Conservation (phyloP, 2,113 vertebrate genomes). For the Silurus meridionalis region DNA sequence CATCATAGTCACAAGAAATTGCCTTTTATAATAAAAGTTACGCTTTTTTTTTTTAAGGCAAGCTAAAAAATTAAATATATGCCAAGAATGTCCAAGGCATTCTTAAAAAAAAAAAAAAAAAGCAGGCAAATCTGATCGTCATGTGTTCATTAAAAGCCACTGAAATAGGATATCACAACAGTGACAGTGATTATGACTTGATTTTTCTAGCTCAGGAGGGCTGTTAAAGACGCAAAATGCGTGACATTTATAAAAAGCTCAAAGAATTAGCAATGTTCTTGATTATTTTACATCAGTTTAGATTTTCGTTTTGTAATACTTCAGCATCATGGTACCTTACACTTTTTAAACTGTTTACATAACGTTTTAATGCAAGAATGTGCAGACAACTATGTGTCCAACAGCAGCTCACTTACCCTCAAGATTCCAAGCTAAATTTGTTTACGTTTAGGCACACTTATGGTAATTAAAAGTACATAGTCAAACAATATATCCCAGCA, state of each 20-base stretch:
- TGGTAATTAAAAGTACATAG: not conserved
- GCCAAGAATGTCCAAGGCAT: not conserved
- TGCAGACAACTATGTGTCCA: not conserved
- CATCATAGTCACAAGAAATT: not conserved
- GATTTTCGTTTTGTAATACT: not conserved
- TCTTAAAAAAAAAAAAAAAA: not conserved
- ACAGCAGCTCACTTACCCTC: not conserved
- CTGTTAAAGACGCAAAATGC: no score
- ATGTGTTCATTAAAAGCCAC: not conserved
- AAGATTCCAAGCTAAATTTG: not conserved
- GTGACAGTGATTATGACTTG: not conserved
- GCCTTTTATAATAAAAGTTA: not conserved
- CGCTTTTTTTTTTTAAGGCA: not conserved
- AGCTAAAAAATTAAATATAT: not conserved
- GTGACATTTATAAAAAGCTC: not conserved
- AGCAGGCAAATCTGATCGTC: not conserved
- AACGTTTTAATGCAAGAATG: not conserved
- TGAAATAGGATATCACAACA: not conserved
- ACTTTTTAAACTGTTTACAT: not conserved
- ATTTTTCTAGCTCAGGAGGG: no score
- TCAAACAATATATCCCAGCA: not conserved
- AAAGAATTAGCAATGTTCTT: not conserved
- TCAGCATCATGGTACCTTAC: not conserved
- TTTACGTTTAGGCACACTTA: not conserved
- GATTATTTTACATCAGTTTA: not conserved